These are phyloP conservation scores for Propithecus deckenii DNA, from an alignment of 2,797 vertebrate genomes.

Conservation along the genomic window DNA sequence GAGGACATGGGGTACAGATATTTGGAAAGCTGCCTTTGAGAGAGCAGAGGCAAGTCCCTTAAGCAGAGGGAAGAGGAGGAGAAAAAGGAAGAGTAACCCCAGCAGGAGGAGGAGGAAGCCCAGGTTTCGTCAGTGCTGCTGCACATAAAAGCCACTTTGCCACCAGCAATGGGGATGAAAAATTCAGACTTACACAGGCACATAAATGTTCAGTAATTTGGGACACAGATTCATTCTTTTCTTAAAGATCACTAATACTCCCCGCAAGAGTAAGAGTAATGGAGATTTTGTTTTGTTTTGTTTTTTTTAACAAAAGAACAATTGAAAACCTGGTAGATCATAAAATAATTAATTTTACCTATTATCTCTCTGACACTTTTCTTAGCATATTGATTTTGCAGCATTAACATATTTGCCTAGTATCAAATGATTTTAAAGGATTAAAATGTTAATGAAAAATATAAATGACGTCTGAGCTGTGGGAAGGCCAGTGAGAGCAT, in stretches of 20 bases:
- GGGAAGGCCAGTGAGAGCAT: conserved; percentile 78
- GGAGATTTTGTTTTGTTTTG: conserved; percentile 37
- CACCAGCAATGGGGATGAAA: conserved; percentile 49
- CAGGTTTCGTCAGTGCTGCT: conserved; percentile 23
- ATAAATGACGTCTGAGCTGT: conserved; percentile 83
- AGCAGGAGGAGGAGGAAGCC: conserved; percentile 41
- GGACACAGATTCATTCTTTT: conserved; percentile 76
- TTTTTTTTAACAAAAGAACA: conserved; percentile 80
- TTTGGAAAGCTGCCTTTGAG: conserved; percentile 51
- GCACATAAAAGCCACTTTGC: conserved; percentile 70
- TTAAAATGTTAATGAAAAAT: conserved; percentile 87
- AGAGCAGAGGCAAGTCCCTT: conserved; percentile 19
- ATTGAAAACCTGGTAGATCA: conserved; percentile 84
- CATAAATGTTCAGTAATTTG: conserved; percentile 79
- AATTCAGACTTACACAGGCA: conserved; percentile 73
- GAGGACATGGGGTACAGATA: background rate
- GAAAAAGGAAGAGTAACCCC: background rate
- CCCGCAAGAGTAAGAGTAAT: conserved; percentile 80
- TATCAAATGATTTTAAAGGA: conserved; percentile 86
- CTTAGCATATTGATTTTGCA: conserved; percentile 81
- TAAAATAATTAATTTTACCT: conserved; percentile 86
- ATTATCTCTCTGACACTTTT: conserved; percentile 84
- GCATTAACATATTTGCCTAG: conserved; percentile 81
- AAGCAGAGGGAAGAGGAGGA: conserved; percentile 34
- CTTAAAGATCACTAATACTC: conserved; percentile 75